Evolutionary conservation across 2,797 vertebrate genomes (phyloP).

Genomic region (Simalia tracyae): DNA sequence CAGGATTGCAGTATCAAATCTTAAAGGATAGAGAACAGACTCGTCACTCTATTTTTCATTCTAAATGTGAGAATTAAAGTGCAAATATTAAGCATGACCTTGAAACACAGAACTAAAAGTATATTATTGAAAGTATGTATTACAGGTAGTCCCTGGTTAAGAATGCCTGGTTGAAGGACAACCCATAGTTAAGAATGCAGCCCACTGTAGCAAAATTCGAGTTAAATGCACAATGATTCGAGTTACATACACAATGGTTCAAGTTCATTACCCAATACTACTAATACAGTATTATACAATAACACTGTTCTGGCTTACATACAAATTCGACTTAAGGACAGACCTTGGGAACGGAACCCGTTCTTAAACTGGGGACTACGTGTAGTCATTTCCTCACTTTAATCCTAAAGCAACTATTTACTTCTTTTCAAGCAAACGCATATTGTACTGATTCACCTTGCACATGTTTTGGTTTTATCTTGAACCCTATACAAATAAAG

Average conservation of each 20-base stretch:
- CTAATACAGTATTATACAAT: no score
- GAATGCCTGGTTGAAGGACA: no score
- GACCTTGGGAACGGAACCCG: no score
- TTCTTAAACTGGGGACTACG: no score
- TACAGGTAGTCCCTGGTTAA: not conserved
- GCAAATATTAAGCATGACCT: not conserved
- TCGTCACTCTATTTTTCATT: not conserved
- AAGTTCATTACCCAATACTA: no score
- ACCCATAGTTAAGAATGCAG: no score
- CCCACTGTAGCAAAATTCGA: no score
- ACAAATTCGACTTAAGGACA: no score
- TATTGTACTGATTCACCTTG: not conserved
- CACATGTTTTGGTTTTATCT: not conserved
- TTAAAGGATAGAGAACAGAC: not conserved
- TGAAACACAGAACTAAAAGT: not conserved
- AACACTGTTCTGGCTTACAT: no score
- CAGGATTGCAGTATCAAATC: not conserved
- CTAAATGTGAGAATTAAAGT: not conserved
- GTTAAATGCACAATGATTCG: no score
- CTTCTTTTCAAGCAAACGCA: not conserved
- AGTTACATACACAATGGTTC: no score
- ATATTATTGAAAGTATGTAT: not conserved
- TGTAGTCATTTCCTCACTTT: not conserved
- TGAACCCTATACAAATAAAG: not conserved
- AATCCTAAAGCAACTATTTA: not conserved